Base-by-base conservation (phyloP, 1,140 invertebrate genomes). In the Phenacoccus solenopsis region DNA sequence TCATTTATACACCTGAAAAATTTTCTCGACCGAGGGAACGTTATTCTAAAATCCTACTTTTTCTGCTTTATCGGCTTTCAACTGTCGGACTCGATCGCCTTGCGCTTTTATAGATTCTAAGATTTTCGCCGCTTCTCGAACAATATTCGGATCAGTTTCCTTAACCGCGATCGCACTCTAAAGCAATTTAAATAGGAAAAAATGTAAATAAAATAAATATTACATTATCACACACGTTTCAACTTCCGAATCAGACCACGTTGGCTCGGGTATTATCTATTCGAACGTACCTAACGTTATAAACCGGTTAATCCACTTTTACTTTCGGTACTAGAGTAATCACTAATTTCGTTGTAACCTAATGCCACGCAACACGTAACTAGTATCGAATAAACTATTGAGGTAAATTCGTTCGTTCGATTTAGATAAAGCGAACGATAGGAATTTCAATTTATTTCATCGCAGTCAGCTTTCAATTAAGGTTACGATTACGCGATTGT, bases 41-140 rank as follows among this genome's bases (percentile, higher is more conserved):
- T 49, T n/a, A n/a, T n/a, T n/a, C n/a, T n/a, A n/a, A n/a, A n/a
- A n/a, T n/a, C 73, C 73, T 72, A 73, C 77, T 67, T 76, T 76
- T 4, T 35, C 70, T 70, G 76, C 74, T 69, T 78, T 77, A 21
- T 78, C 74, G 49, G 67, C 10, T 68, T 68, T 68, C 30, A 68
- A 21, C 27, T 68, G 67, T 12, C 67, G 25, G 4, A 68, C 67
- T 5, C 27, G 20, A 35, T 68, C 67, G 27, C 67, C 67, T 35
- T 68, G 67, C 4, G 10, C 4, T 64, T 64, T 64, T 16, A 64
- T 64, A 9, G 59, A 9, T 5, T 64, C 59, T 20, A 64, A 27
- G 25, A 64, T 9, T 20, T 64, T 27, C 22, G 59, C 25, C 21
- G 25, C 9, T 64, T 64, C 59, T 64, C 25, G 38, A 35, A 69